phyloP scores from a whole-genome alignment of 2,888 invertebrate species.

The Cremastinae sp. region DNA sequence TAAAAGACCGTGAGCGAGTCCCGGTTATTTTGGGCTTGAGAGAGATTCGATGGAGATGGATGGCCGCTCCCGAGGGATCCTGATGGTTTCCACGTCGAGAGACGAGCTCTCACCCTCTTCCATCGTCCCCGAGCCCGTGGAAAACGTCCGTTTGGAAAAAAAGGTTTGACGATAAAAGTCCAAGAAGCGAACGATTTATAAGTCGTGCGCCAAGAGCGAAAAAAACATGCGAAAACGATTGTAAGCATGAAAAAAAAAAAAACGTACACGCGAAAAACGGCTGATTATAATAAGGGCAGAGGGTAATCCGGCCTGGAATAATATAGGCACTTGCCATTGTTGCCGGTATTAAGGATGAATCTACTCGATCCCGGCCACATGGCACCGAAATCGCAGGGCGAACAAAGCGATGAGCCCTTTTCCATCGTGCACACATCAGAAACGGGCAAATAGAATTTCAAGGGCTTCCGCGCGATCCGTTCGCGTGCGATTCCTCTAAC shows the following conservation, averaged over 20 bases:
- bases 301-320: conserved; percentile 57
- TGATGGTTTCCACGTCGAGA: conserved; percentile 71
- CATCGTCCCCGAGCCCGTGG: neutral
- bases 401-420: conserved; percentile 39
- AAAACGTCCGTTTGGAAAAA: neutral
- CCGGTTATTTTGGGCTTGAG: conserved; percentile 73
- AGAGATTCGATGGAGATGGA: conserved; percentile 80
- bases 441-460: neutral
- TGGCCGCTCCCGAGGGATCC: conserved; percentile 75
- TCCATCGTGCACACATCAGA: conserved; percentile 16
- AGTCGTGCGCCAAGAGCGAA: conserved; percentile 3
- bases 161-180: no score
- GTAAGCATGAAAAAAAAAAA: conserved; percentile 1
- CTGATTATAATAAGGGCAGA: conserved; percentile 24
- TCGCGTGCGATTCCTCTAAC: neutral
- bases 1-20: conserved; percentile 62
- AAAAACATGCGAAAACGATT: conserved; percentile 9
- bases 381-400: conserved; percentile 64
- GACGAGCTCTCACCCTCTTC: conserved; percentile 8
- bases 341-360: conserved; percentile 76
- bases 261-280: neutral
- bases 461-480: no score
- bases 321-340: conserved; percentile 71
- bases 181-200: no score
- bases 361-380: conserved; percentile 78